These are phyloP conservation scores for Theocolax elegans DNA, from an alignment of 1,140 invertebrate genomes.

Conservation along the genomic window DNA sequence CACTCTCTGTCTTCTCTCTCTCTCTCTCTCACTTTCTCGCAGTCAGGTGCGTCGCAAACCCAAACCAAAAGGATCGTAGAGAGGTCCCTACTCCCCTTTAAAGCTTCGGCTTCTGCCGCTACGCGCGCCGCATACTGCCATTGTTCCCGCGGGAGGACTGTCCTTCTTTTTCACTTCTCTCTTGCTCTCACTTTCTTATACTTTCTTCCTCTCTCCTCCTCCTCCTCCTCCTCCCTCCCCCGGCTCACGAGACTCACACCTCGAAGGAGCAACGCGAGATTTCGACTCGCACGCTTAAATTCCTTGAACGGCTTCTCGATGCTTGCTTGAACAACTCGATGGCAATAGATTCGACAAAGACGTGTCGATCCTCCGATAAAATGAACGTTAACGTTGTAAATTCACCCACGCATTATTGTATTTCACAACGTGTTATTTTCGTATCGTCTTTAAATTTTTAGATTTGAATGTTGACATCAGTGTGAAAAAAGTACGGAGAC, in stretches of 20 bases:
- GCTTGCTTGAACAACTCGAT: too few species aligned
- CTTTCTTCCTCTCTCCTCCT: not conserved
- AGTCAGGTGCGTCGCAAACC: conserved; percentile 9
- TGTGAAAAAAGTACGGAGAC: too few species aligned
- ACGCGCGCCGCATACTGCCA: conserved; percentile 1
- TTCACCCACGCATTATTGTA: too few species aligned
- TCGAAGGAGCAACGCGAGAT: conserved; percentile 1
- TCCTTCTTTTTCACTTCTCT: conserved; percentile 34
- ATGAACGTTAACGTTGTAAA: too few species aligned
- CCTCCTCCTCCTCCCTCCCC: conserved; percentile 21
- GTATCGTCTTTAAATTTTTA: too few species aligned
- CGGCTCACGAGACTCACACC: not conserved
- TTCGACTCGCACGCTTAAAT: conserved; percentile 1
- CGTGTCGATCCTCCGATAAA: too few species aligned
- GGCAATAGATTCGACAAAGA: too few species aligned
- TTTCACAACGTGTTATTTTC: too few species aligned
- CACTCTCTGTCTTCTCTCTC: not conserved
- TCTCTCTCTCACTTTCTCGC: too few species aligned
- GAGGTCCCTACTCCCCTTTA: conserved; percentile 1
- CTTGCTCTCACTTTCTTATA: not conserved
- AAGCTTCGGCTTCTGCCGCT: conserved; percentile 39
- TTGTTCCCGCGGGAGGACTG: conserved; percentile 35
- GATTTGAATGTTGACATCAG: too few species aligned
- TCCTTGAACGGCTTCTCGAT: not conserved
- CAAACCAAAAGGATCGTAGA: conserved; percentile 9